Evolutionary conservation across 2,797 vertebrate species (phyloP), one percentile per base, ranked within the genome.

Genomic region (Cyprinodon diabolis): DNA sequence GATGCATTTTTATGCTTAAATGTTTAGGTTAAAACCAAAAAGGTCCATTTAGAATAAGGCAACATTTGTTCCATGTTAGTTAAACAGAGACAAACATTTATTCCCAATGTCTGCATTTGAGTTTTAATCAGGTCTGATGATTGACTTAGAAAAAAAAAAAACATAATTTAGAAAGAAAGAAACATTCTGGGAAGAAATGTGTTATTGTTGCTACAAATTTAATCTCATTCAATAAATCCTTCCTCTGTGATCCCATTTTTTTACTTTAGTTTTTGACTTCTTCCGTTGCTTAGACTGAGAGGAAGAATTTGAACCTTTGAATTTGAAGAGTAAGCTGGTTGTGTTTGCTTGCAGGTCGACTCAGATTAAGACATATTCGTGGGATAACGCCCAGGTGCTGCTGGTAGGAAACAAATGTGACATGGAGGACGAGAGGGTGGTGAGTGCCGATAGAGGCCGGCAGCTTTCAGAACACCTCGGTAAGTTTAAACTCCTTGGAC

Each of bases 321-420:
- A 52, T 75, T 68, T 68, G 21, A 43, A 47, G 11, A 76, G 72
- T 83, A 67, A 77, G n/a, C 37, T 49, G 57, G 13, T 11, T 63
- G 68, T 86, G 69, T 69, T 65, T 35, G 55, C 69, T 73, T 14
- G 30, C 90, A 99, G 97, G 97, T 97, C 97, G 0, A 99, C 97
- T 77, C 97, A 99, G 92, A 99, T 99, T 84, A 98, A 99, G 90
- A 99, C 97, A 0, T 98, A 98, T 92, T 99, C 97, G 0, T 99
- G 97, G 97, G 97, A 99, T 91, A 99, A 99, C 0, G 97, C 97
- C 35, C 97, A 98, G 91, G 97, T 98, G 66, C 94, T 99, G 89
- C 94, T 99, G 87, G 97, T 99, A 37, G 97, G 97, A 30, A 98
- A 98, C 93, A 99, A 99, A 87, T 98, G 97, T 30, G 97, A 99